Evolutionary conservation across 1,140 invertebrate species (phyloP), one percentile per base, ranked within the genome.

Genomic region (Cydia strobilella): DNA sequence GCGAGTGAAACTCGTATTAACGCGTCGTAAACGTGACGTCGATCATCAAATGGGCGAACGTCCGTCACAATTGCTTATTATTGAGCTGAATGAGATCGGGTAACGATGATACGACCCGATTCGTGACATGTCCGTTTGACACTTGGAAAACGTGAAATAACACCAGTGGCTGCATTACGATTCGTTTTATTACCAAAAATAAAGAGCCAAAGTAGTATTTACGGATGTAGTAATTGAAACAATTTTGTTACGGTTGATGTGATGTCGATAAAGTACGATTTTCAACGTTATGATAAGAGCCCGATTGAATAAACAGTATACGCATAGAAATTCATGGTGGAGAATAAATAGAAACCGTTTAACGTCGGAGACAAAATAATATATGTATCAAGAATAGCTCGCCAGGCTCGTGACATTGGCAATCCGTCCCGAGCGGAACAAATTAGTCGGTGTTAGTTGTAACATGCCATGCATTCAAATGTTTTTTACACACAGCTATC

Each of bases 11-110:
- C 65, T 69, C 65, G 65, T 69, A 35, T n/a, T 69, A 69, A 35
- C 23, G 31, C 18, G n/a, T 69, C 7, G 65, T 69, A 20, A 35
- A 42, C 7, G 63, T 65, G 63, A 69, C 31, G 65, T 69, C 15
- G 27, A 69, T 65, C 35, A 15, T 69, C 65, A 39, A 69, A 69
- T 66, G n/a, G 45, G 45, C 71, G 51, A 51, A 31, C 42, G 9
- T 25, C 45, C 25, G 25, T 25, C 39, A 25, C 71, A 72, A 48
- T 59, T 59, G 54, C 1, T 59, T 59, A 59, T 76, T 76, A 83
- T 83, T 80, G 77, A 79, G 80, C 75, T 77, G 76, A 78, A 80
- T 83, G 80, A 77, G 78, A 77, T 74, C 65, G 66, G 10, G 72
- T 74, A 31, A n/a, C 54, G n/a, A n/a, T n/a, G n/a, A 35, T 23